These are phyloP conservation scores for Drosophila nigromelanica DNA, from an alignment of 1,140 invertebrate genomes.

Conservation along the genomic window DNA sequence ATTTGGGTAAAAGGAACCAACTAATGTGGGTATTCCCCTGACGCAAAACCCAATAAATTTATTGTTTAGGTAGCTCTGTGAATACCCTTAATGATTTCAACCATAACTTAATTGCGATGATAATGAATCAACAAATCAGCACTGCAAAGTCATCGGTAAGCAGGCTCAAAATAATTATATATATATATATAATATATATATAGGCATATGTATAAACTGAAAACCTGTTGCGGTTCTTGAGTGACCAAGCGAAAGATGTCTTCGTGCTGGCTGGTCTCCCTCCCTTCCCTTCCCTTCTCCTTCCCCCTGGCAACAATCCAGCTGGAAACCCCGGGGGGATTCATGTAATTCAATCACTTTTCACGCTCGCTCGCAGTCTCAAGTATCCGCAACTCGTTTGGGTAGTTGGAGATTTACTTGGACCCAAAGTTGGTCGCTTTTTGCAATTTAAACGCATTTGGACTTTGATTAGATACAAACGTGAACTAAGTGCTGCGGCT, in stretches of 20 bases:
- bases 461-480: slow-evolving; percentile 58
- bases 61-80: neutral
- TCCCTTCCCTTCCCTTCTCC: too few species aligned
- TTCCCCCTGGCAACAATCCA: neutral
- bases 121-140: slow-evolving; percentile 19
- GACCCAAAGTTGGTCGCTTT: slow-evolving; percentile 7
- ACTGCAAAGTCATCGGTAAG: neutral
- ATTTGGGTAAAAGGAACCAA: too few species aligned
- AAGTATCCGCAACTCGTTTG: slow-evolving; percentile 51
- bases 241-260: slow-evolving; percentile 34
- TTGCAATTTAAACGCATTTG: slow-evolving; percentile 56
- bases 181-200: slow-evolving; percentile 5
- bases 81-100: slow-evolving; percentile 7
- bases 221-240: slow-evolving; percentile 48
- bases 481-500: slow-evolving; percentile 9
- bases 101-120: slow-evolving; percentile 9
- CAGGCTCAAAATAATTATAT: too few species aligned
- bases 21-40: neutral
- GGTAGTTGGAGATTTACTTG: slow-evolving; percentile 20
- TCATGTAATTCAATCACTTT: slow-evolving; percentile 66
- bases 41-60: neutral
- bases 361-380: slow-evolving; percentile 41
- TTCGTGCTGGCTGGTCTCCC: slow-evolving; percentile 3
- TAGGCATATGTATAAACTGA: too few species aligned
- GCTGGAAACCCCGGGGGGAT: neutral